Conservation (phyloP, 2,888 invertebrate genomes). For the Dusona sp. region DNA sequence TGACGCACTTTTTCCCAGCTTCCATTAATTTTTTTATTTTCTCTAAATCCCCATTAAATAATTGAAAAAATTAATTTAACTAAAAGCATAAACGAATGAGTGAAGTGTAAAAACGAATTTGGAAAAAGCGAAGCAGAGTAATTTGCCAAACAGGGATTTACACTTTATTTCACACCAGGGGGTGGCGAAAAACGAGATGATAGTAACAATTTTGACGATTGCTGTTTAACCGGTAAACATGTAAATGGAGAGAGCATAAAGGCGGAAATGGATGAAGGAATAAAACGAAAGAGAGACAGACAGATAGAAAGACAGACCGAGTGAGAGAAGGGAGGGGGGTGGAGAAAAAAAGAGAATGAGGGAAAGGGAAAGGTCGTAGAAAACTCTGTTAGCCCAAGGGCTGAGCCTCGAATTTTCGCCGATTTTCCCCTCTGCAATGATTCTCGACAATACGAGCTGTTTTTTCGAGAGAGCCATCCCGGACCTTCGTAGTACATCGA, state of each 20-base stretch:
- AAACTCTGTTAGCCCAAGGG: slow-evolving; percentile 53
- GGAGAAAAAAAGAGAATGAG: neutral
- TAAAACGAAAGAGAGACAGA: neutral
- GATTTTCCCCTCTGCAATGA: slow-evolving; percentile 46
- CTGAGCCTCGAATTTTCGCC: slow-evolving; percentile 50
- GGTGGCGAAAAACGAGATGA: slow-evolving; percentile 47
- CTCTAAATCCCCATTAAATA: neutral
- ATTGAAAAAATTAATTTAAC: neutral
- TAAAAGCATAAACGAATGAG: neutral
- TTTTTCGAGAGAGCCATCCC: slow-evolving; percentile 55
- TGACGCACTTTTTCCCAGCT: neutral
- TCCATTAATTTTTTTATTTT: neutral
- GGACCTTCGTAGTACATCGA: slow-evolving; percentile 35
- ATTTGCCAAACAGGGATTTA: slow-evolving; percentile 11
- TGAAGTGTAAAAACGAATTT: neutral
- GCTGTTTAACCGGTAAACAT: slow-evolving; percentile 68
- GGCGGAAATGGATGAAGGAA: slow-evolving; percentile 26
- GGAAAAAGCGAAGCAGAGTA: neutral
- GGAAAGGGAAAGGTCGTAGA: slow-evolving; percentile 26
- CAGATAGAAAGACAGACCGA: neutral
- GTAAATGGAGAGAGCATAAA: slow-evolving; percentile 61
- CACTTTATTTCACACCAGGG: slow-evolving; percentile 2
- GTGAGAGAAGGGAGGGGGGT: neutral
- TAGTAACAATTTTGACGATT: slow-evolving; percentile 72
- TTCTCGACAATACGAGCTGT: slow-evolving; percentile 55